Evolutionary conservation across 2,797 vertebrate species (phyloP).

Genomic region (Hafferia zeledoni): DNA sequence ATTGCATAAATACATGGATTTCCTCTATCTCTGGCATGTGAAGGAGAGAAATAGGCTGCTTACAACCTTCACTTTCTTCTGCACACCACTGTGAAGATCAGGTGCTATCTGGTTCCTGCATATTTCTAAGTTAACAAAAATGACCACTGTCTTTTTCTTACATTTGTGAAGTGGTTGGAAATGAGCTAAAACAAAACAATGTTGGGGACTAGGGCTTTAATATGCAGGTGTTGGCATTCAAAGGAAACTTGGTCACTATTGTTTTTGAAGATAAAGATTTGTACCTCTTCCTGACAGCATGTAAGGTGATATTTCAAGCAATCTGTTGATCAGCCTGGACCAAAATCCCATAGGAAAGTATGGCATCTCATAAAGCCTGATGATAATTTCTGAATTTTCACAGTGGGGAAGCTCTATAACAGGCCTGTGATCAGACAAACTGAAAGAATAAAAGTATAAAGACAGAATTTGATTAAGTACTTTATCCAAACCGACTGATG

Average conservation of each 20-base stretch:
- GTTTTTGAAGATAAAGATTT: not conserved
- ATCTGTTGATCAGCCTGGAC: conserved; percentile 91
- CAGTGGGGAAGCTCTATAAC: conserved; percentile 93
- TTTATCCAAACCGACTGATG: not conserved
- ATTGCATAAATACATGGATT: not conserved
- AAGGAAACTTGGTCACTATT: not conserved
- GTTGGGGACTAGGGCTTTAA: not conserved
- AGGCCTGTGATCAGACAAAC: conserved; percentile 90
- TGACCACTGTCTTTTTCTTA: not conserved
- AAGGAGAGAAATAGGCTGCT: not conserved
- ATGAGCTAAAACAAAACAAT: not conserved
- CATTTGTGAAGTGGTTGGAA: not conserved
- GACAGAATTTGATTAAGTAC: not conserved
- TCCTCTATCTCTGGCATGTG: not conserved
- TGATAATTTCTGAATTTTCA: conserved; percentile 93
- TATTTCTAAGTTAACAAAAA: not conserved
- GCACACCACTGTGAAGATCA: not conserved
- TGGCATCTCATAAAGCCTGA: conserved; percentile 95
- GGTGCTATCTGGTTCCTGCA: not conserved
- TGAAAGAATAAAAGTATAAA: conserved; percentile 65
- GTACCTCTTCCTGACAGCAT: conserved; percentile 90
- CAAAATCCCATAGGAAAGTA: conserved; percentile 98
- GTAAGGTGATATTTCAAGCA: conserved; percentile 91
- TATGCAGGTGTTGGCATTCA: not conserved
- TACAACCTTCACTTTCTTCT: not conserved